A percentile compares a stretch with the other conserved stretches of the same genome.
Evolutionary conservation across 2,888 invertebrate genomes (phyloP).

Genomic region (Lysandra bellargus): DNA sequence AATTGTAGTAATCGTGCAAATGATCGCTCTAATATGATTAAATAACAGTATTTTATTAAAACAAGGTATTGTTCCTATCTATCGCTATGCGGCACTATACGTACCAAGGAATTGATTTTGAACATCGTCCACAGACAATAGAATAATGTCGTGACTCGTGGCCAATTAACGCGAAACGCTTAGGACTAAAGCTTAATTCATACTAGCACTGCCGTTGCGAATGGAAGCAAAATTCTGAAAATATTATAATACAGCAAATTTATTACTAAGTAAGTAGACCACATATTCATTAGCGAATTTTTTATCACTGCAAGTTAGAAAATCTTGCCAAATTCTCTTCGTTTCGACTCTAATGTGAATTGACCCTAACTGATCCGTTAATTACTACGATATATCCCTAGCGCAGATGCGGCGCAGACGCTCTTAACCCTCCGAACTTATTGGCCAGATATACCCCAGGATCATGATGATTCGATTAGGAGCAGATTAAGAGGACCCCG

Average conservation of each 20-base stretch:
- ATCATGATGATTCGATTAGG: conserved; percentile 74
- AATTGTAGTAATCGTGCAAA: background rate
- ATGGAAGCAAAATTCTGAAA: too few species aligned
- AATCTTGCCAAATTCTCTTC: too few species aligned
- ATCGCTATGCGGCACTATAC: background rate
- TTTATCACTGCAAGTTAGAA: background rate
- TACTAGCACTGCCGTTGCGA: too few species aligned
- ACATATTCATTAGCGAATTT: background rate
- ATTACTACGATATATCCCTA: conserved; percentile 62
- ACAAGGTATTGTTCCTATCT: conserved; percentile 4
- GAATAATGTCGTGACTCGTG: conserved; percentile 40
- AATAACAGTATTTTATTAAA: background rate
- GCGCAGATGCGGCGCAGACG: conserved; percentile 53
- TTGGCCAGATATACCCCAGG: conserved; percentile 48
- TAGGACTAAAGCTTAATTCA: conserved; percentile 35
- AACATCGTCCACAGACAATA: conserved; percentile 33
- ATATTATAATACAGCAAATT: too few species aligned
- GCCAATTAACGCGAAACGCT: conserved; percentile 48
- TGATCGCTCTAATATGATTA: background rate
- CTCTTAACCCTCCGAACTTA: conserved; percentile 53
- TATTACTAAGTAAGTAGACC: too few species aligned
- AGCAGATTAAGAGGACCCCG: conserved; percentile 65
- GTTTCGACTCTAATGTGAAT: background rate
- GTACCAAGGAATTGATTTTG: conserved; percentile 10
- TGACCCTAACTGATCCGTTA: conserved; percentile 48